Conservation (phyloP, 1,140 invertebrate genomes). For the Drosophila jambulina region DNA sequence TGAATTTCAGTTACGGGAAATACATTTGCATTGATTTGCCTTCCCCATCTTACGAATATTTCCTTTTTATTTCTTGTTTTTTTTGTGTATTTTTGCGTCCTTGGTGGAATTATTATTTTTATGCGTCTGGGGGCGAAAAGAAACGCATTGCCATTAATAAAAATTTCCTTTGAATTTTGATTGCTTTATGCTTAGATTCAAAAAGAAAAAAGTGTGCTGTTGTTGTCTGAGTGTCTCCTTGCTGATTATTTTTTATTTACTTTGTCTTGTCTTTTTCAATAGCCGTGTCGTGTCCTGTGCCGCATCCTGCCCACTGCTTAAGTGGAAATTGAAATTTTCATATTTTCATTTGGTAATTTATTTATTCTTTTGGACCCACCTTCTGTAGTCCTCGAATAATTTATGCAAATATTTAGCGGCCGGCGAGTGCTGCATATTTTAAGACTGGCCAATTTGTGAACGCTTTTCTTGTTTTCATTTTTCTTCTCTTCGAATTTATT, state of each 20-base stretch:
- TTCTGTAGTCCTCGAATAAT: slow-evolving; percentile 64
- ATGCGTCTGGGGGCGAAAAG: slow-evolving; percentile 70
- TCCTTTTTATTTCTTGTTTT: neutral
- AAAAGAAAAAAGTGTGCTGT: neutral
- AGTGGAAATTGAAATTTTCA: slow-evolving; percentile 83
- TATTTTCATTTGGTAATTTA: slow-evolving; percentile 74
- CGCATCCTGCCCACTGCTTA: slow-evolving; percentile 51
- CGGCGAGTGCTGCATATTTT: slow-evolving; percentile 60
- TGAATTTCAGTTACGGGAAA: slow-evolving; percentile 79
- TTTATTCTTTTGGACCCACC: slow-evolving; percentile 39
- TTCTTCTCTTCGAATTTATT: slow-evolving; percentile 2
- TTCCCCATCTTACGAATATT: neutral
- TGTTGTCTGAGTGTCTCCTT: slow-evolving; percentile 60
- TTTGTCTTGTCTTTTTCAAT: slow-evolving; percentile 59
- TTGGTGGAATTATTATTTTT: slow-evolving; percentile 65
- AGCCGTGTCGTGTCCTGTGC: slow-evolving; percentile 27
- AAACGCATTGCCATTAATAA: slow-evolving; percentile 81
- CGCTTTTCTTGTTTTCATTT: slow-evolving; percentile 12
- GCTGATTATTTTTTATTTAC: slow-evolving; percentile 78
- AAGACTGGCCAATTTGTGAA: slow-evolving; percentile 54
- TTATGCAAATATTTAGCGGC: slow-evolving; percentile 78
- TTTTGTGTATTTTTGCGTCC: slow-evolving; percentile 3
- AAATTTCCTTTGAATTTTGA: slow-evolving; percentile 84
- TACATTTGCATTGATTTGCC: slow-evolving; percentile 83
- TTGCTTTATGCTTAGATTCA: slow-evolving; percentile 64